Evolutionary conservation across 2,113 vertebrate genomes (phyloP), one percentile per base, ranked within the genome.

Genomic region (Solenodon paradoxus): DNA sequence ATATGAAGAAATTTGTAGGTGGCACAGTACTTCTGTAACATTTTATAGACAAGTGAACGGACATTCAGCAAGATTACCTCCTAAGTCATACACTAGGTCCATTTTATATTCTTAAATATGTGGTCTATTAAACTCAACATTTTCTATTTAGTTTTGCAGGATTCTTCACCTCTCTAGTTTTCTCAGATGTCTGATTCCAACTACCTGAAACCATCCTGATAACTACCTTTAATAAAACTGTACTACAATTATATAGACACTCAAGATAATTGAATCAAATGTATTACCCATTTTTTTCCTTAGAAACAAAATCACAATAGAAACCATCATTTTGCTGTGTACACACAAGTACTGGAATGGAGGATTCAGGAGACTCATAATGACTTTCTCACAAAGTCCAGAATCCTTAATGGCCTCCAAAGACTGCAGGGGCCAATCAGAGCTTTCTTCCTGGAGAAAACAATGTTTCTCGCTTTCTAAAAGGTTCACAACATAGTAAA

Each of bases 241-340:
- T 40, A 55, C 9, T 42, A 40, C n/a, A 68, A 87, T 95, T 82
- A 90, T 35, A 72, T 49, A 79, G 71, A 85, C 32, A 59, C 38
- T 92, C 49, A 93, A 94, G 74, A 92, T 89, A 95, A 96, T 75
- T 78, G 49, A 49, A 92, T 72, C 59, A 87, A 97, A 96, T 95
- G 84, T 90, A 91, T 94, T 96, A 86, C 38, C 45, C 22, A 53
- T 82, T 84, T 88, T 92, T 81, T 88, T 11, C 64, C 35, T 84
- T 93, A 69, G 74, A 28, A 71, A 94, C 81, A 81, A 69, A 35
- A 78, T 71, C 45, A 66, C 81, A 86, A 87, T 68, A 92, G 87
- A 88, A 86, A 72, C 11, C 10, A 63, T 68, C 35, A 93, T 93
- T 96, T 95, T 32, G n/a, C 81, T 88, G 35, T 87, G 35, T 94